Percentiles rank a stretch among this genome's conserved stretches.
Evolutionary conservation across 2,797 vertebrate species (phyloP).

Genomic region (Dermochelys coriacea): DNA sequence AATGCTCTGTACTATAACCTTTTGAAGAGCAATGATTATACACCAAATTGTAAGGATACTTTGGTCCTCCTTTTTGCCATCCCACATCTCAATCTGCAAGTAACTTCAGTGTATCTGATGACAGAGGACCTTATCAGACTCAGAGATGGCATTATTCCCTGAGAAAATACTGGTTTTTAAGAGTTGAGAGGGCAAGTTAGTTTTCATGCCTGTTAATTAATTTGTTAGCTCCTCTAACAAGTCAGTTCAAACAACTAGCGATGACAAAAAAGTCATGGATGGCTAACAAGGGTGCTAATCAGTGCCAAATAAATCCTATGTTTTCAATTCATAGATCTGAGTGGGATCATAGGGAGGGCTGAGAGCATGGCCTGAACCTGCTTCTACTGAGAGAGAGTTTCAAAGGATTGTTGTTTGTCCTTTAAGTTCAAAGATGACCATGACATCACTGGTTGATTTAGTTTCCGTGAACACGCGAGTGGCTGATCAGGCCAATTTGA

Average conservation of each 20-base stretch:
- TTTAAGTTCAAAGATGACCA: too few relatives aligned
- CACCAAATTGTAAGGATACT: background rate
- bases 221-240: background rate
- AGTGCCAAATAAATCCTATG: background rate
- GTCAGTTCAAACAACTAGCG: too few relatives aligned
- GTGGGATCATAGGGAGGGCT: background rate
- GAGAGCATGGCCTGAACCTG: background rate
- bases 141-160: background rate
- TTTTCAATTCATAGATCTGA: background rate
- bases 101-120: background rate
- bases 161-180: background rate
- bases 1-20: background rate
- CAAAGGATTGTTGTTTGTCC: too few relatives aligned
- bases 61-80: background rate
- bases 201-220: background rate
- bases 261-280: background rate
- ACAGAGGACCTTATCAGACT: rapidly evolving
- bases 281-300: background rate
- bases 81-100: background rate
- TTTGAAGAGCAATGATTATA: constrained; percentile 7
- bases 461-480: too few relatives aligned
- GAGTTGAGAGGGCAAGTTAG: background rate
- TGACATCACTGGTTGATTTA: too few relatives aligned
- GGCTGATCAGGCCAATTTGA: too few relatives aligned
- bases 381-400: background rate